Evolutionary conservation across 2,888 invertebrate genomes (phyloP).

Genomic region (Cerceris ruficornis): DNA sequence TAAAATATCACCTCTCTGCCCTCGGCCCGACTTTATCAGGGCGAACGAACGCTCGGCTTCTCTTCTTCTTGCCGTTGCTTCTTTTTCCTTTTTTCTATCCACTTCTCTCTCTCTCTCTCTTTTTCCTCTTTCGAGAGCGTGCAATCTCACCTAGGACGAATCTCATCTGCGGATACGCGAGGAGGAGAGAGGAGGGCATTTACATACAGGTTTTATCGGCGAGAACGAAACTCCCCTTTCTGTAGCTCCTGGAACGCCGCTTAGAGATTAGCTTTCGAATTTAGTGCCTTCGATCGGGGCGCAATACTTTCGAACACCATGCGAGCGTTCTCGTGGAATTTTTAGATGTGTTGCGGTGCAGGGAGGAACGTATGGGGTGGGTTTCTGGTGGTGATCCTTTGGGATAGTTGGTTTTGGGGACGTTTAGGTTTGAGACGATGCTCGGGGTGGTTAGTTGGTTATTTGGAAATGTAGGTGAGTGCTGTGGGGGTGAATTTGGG

Average conservation of each 20-base stretch:
- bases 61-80: slow-evolving; percentile 20
- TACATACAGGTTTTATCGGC: slow-evolving; percentile 73
- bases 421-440: too few relatives aligned
- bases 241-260: slow-evolving; percentile 23
- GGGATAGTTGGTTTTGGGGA: too few relatives aligned
- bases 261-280: slow-evolving; percentile 56
- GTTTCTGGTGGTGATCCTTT: too few relatives aligned
- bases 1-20: slow-evolving; percentile 78
- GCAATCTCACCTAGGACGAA: slow-evolving; percentile 37
- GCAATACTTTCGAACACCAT: slow-evolving; percentile 30
- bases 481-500: too few relatives aligned
- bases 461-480: too few relatives aligned
- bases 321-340: too few relatives aligned
- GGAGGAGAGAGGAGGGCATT: slow-evolving; percentile 63
- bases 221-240: slow-evolving; percentile 4
- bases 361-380: too few relatives aligned
- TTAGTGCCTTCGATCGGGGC: slow-evolving; percentile 42
- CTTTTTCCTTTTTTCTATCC: background rate
- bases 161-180: slow-evolving; percentile 53
- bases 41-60: slow-evolving; percentile 19
- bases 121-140: background rate
- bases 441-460: too few relatives aligned
- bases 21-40: slow-evolving; percentile 65
- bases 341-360: too few relatives aligned
- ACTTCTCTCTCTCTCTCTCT: background rate